A percentile compares a stretch with the other conserved stretches of the same genome.
These are phyloP conservation scores for Hestina assimilis DNA, from an alignment of 1,140 invertebrate species.

Conservation along the genomic window DNA sequence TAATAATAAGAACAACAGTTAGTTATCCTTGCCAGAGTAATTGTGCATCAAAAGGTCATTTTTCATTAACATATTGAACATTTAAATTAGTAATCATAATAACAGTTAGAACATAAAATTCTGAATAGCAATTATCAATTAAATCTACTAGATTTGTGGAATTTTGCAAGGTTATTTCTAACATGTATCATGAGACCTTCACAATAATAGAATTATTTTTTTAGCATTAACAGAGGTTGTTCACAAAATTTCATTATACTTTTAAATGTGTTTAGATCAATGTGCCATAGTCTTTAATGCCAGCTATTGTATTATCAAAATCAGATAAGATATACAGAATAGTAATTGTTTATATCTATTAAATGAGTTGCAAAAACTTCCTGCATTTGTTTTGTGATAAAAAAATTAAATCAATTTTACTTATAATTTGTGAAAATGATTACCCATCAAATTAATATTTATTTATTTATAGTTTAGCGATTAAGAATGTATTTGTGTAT, in stretches of 20 bases:
- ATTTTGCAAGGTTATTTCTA: slow-evolving; percentile 6
- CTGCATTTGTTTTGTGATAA: neutral
- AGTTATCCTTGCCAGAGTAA: slow-evolving; percentile 4
- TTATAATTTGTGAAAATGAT: too few relatives aligned
- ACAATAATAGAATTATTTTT: slow-evolving; percentile 15
- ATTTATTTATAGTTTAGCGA: neutral
- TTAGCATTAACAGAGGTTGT: slow-evolving; percentile 8
- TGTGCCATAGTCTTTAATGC: neutral
- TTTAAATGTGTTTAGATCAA: neutral
- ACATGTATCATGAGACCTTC: slow-evolving; percentile 12
- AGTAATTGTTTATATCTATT: neutral
- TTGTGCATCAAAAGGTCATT: neutral
- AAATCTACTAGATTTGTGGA: neutral
- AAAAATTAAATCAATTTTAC: neutral
- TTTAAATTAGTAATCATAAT: too few relatives aligned
- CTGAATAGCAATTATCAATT: neutral
- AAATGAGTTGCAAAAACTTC: neutral
- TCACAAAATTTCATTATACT: slow-evolving; percentile 5
- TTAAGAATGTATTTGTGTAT: slow-evolving; percentile 11
- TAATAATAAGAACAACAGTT: neutral
- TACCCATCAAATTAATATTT: too few relatives aligned
- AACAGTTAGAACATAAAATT: too few relatives aligned
- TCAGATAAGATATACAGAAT: neutral
- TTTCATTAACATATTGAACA: neutral
- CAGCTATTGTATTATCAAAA: neutral